Conservation (phyloP, 2,888 invertebrate genomes). For the Germaria angustata region DNA sequence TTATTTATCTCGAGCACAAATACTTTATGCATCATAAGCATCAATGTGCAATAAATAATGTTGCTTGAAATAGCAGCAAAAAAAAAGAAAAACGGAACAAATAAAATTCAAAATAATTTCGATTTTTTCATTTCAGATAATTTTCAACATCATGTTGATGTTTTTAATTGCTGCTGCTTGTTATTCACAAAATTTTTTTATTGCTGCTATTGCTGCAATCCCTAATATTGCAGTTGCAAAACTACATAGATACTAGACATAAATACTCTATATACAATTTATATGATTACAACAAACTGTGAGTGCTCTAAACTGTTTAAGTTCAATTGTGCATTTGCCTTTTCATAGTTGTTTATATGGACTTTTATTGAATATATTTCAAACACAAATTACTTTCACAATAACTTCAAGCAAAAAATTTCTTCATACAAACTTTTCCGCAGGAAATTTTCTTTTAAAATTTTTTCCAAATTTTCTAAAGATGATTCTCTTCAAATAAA, state of each 20-base stretch:
- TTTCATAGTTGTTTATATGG: background rate
- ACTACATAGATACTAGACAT: constrained; percentile 29
- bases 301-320: background rate
- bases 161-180: constrained; percentile 23
- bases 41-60: constrained; percentile 9
- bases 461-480: too few species aligned
- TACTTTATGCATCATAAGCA: background rate
- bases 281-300: background rate
- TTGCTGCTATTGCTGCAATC: background rate
- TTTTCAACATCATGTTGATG: constrained; percentile 36
- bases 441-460: background rate
- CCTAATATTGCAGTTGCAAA: constrained; percentile 21
- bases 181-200: background rate
- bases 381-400: constrained; percentile 12
- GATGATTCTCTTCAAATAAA: too few species aligned
- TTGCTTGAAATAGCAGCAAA: background rate
- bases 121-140: constrained; percentile 1
- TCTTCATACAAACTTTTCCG: background rate
- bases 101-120: constrained; percentile 17
- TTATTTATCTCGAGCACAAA: background rate
- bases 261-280: constrained; percentile 10
- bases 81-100: background rate
- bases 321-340: background rate
- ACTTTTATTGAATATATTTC: background rate
- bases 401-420: background rate